Base-by-base conservation (phyloP, 2,113 vertebrate species). In the Zosterops pallidus region DNA sequence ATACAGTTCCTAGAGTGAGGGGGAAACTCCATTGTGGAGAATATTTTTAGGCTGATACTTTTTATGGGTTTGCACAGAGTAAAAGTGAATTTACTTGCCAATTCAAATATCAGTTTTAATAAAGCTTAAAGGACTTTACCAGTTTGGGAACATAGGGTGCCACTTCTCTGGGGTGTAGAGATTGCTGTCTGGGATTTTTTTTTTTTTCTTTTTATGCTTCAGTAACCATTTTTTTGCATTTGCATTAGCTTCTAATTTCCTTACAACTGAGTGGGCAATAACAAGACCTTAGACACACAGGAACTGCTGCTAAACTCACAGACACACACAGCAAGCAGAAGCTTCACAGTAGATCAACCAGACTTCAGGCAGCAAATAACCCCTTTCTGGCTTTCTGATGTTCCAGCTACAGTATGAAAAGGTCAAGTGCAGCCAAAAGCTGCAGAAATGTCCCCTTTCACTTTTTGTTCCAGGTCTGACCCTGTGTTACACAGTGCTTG, bases 241-340 rank as follows among this genome's bases (percentile, higher is more conserved):
- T 70, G 75, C 75, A 77, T 80, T 63, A 81, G 23, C 50, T 83
- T 86, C 64, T 80, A 50, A 59, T 80, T 92, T 92, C 76, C 55
- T 94, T 90, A 76, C 90, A 92, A 74, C 31, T 59, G 85, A 93
- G 42, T 83, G 85, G 83, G 33, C 94, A 96, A 63, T 70, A 92
- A 88, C 55, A 95, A 91, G 78, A 87, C 82, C 75, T 91, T 79
- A 83, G 46, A 56, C 52, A 85, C 53, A 65, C 88, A 76, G 31
- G 44, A 19, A 18, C 37, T 60, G 62, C 87, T 86, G 79, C 71
- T 95, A 65, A 88, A 80, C 79, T 86, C 85, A 90, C 79, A 92
- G 63, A 50, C 63, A 83, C 68, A 83, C 47, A 83, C 15, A 91
- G 53, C 44, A 50, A 89, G 84, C 53, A 94, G 42, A 64, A 82